These are phyloP conservation scores for Tetramorium alpestre DNA, from an alignment of 1,140 invertebrate genomes.

Conservation along the genomic window DNA sequence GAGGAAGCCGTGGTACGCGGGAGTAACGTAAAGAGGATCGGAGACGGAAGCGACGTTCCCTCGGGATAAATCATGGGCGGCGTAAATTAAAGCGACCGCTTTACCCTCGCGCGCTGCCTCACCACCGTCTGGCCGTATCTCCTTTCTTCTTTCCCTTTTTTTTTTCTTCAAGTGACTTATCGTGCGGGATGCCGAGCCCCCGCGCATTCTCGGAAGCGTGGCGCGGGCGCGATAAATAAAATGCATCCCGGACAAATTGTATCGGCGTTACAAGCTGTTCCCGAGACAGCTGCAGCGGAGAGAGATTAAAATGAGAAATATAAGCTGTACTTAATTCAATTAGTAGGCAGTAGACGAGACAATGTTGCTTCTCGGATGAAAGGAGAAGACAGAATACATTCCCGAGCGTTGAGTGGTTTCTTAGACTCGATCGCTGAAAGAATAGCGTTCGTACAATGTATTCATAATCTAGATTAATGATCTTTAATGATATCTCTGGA, in stretches of 20 bases:
- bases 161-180: conserved; percentile 66
- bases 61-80: conserved; percentile 70
- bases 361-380: not conserved
- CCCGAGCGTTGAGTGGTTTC: not conserved
- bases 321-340: conserved; percentile 69
- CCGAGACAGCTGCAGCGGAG: conserved; percentile 2
- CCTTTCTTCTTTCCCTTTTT: conserved; percentile 37
- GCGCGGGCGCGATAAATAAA: conserved; percentile 67
- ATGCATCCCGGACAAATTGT: conserved; percentile 71
- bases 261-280: conserved; percentile 56
- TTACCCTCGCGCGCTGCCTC: conserved; percentile 54
- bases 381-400: not conserved
- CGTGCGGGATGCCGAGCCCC: conserved; percentile 68
- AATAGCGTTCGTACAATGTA: not conserved
- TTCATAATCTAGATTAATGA: not conserved
- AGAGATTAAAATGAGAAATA: conserved; percentile 60
- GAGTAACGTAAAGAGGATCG: conserved; percentile 51
- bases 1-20: conserved; percentile 3
- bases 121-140: not conserved
- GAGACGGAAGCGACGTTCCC: conserved; percentile 71
- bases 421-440: not conserved
- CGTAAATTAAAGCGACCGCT: conserved; percentile 74
- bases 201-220: conserved; percentile 62
- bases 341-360: conserved; percentile 46
- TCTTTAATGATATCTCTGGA: not conserved